Evolutionary conservation across 2,888 invertebrate species (phyloP), one percentile per base, ranked within the genome.

Genomic region (Rutpela maculata): DNA sequence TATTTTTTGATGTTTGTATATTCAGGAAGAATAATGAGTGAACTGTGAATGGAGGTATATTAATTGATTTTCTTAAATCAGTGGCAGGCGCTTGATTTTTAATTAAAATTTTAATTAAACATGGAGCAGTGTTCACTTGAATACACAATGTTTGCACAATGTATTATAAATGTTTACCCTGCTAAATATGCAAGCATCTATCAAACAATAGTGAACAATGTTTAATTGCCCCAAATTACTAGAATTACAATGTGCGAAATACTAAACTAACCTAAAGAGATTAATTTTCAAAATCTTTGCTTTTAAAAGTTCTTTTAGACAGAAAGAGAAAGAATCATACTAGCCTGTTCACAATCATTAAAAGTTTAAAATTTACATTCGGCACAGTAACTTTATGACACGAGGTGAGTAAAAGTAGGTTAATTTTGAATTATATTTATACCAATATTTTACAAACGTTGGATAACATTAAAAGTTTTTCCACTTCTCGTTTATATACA

Each of bases 41-140:
- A 67, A 22, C 2, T 67, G 66, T n/a, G 38, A 65, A 22, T 5
- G 12, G 43, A 50, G 43, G 22, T 19, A 56, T n/a, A 55, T 67
- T 67, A 67, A 67, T 67, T 67, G 67, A 67, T 67, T 67, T 55
- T 22, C 22, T 26, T 17, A 55, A 67, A 67, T 50, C 67, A 50
- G 67, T 56, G 55, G 19, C 26, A 55, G 50, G 22, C 67, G 50
- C 22, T 67, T 43, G n/a, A 43, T 19, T 67, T 67, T 55, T 67
- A 67, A 67, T 67, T 67, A 67, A 67, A 67, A 67, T 67, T 67
- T 67, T 67, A 67, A 67, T 67, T 26, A 50, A 56, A 67, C 22
- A n/a, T 55, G 50, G 12, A 22, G 4, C 5, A 22, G 31, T 15
- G 31, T 22, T 55, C 50, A 50, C 50, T 50, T 50, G 50, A 50